Evolutionary conservation across 2,888 invertebrate genomes (phyloP).

Genomic region (Rhodophaea formosa): DNA sequence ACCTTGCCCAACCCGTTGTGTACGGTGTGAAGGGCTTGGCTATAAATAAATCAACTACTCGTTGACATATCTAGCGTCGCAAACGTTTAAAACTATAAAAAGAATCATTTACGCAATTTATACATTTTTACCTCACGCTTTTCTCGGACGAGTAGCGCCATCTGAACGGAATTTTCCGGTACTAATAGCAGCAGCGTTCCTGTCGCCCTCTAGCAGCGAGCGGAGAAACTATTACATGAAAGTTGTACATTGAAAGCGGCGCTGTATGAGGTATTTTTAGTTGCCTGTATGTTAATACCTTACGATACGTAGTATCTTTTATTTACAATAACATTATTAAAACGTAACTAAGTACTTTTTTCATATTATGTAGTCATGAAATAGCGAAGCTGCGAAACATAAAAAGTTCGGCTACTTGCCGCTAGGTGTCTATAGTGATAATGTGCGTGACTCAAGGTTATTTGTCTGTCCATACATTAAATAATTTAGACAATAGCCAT

Average conservation of each 20-base stretch:
- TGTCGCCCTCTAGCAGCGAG: conserved; percentile 19
- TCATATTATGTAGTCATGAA: too few relatives aligned
- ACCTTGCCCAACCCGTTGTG: background rate
- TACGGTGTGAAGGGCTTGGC: conserved; percentile 1
- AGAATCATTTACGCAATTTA: conserved; percentile 10
- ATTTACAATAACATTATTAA: too few relatives aligned
- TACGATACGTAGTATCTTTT: too few relatives aligned
- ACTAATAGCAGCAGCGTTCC: background rate
- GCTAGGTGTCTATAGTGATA: conserved; percentile 38
- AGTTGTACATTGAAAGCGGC: background rate
- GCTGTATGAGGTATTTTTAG: too few relatives aligned
- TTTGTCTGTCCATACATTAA: conserved; percentile 8
- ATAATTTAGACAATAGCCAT: conserved; percentile 5
- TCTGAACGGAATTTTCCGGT: conserved; percentile 5
- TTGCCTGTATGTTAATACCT: too few relatives aligned
- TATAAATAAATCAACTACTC: conserved; percentile 9
- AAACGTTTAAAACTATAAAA: conserved; percentile 12
- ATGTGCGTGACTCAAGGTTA: conserved; percentile 20
- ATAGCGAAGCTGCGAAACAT: background rate
- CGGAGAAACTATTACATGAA: background rate
- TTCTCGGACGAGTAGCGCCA: conserved; percentile 11
- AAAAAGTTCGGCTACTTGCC: conserved; percentile 31
- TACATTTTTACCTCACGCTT: background rate
- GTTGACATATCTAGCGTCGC: conserved; percentile 10
- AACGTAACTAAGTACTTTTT: too few relatives aligned